A percentile compares a stretch with the other conserved stretches of the same genome.
Conservation (phyloP, 2,888 invertebrate species). For the Drosophila mulleri region DNA sequence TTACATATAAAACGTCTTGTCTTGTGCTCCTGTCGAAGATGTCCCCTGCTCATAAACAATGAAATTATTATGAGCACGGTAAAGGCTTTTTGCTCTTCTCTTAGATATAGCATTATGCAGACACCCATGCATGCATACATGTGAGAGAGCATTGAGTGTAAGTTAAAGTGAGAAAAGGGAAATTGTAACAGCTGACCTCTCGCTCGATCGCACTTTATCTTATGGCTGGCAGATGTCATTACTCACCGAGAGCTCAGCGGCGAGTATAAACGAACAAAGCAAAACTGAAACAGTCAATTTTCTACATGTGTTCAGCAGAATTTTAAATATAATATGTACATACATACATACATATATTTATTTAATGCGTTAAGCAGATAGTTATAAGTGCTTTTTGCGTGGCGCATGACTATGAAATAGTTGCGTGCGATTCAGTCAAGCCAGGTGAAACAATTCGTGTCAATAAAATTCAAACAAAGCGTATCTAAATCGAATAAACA, state of each 20-base stretch:
- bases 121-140: not conserved
- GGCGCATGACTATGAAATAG: slow-evolving; percentile 11
- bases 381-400: not conserved
- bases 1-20: too few relatives aligned
- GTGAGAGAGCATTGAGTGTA: slow-evolving; percentile 2
- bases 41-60: not conserved
- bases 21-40: not conserved
- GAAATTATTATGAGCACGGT: not conserved
- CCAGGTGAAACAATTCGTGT: slow-evolving; percentile 20
- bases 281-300: not conserved
- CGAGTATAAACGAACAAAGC: not conserved
- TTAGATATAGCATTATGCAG: too few relatives aligned
- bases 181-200: not conserved
- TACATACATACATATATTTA: not conserved
- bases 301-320: not conserved
- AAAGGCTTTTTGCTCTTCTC: not conserved
- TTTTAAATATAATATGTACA: too few relatives aligned
- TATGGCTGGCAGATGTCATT: not conserved
- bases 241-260: not conserved
- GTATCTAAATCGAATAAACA: slow-evolving; percentile 29
- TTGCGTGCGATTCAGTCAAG: slow-evolving; percentile 22
- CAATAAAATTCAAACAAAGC: slow-evolving; percentile 38
- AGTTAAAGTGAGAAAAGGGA: slow-evolving; percentile 1
- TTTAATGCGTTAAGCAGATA: not conserved
- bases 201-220: not conserved